phyloP scores from a whole-genome alignment of 2,888 invertebrate genomes.

The Euzetes globulus region DNA sequence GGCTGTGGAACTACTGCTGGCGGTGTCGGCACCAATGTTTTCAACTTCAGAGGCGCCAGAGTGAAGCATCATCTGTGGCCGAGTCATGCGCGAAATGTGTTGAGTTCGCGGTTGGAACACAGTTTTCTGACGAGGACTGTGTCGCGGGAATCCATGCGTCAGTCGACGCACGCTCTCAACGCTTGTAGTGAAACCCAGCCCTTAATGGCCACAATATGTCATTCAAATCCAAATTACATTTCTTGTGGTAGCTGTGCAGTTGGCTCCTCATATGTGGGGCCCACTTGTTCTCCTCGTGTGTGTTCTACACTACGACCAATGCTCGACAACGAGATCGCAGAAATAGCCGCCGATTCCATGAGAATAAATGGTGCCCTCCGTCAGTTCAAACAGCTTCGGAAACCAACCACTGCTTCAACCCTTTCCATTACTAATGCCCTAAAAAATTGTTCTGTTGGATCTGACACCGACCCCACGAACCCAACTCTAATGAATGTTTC shows the following conservation, averaged over 20 bases:
- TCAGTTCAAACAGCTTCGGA: constrained; percentile 68
- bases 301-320: constrained; percentile 18
- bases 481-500: constrained; percentile 62
- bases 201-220: constrained; percentile 28
- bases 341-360: constrained; percentile 90
- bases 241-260: constrained; percentile 8
- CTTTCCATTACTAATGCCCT: constrained; percentile 82
- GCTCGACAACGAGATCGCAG: constrained; percentile 72
- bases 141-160: constrained; percentile 68
- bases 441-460: constrained; percentile 61
- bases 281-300: constrained; percentile 19
- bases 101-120: constrained; percentile 41
- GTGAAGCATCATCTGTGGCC: constrained; percentile 57
- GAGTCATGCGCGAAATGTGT: constrained; percentile 55
- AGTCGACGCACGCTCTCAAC: constrained; percentile 37
- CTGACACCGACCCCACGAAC: constrained; percentile 44
- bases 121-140: constrained; percentile 64
- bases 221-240: constrained; percentile 5
- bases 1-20: neutral
- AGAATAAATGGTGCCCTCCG: constrained; percentile 95
- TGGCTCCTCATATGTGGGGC: constrained; percentile 28
- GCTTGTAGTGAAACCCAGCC: constrained; percentile 34
- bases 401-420: constrained; percentile 72
- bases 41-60: constrained; percentile 51
- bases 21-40: constrained; percentile 37